phyloP scores from a whole-genome alignment of 2,113 vertebrate genomes.

The Empidonax alnorum region DNA sequence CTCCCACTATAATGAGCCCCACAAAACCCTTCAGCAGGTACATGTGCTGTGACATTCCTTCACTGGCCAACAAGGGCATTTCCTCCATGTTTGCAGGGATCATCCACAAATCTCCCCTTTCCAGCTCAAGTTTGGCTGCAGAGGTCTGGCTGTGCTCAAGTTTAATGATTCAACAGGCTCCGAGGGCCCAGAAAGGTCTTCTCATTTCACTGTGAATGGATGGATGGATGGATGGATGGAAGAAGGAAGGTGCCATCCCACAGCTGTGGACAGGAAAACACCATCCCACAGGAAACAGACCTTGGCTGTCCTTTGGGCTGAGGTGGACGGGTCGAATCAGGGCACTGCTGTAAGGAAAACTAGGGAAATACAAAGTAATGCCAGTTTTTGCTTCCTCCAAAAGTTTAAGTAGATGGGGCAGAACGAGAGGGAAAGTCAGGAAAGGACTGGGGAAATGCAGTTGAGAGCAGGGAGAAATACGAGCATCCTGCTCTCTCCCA shows the following conservation, averaged over 20 bases:
- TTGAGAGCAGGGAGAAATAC: not conserved
- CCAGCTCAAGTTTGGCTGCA: not conserved
- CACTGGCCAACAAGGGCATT: not conserved
- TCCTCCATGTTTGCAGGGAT: not conserved
- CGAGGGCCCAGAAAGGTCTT: not conserved
- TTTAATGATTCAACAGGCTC: not conserved
- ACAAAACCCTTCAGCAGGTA: not conserved
- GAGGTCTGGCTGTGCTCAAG: not conserved
- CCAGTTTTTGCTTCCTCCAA: not conserved
- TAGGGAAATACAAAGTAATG: not conserved
- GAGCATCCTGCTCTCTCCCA: not conserved
- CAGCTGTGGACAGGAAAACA: too few species aligned
- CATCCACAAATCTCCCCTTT: not conserved
- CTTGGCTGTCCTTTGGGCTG: not conserved
- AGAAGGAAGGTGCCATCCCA: not conserved
- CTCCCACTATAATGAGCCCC: slow-evolving; percentile 30
- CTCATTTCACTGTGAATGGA: rapidly evolving
- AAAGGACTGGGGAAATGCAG: not conserved
- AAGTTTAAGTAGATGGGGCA: not conserved
- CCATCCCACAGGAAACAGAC: too few species aligned
- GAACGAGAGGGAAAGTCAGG: not conserved
- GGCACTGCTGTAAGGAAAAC: not conserved
- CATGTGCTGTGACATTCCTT: not conserved
- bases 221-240: not conserved
- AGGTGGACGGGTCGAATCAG: not conserved